phyloP scores from a whole-genome alignment of 2,113 vertebrate genomes.

The Eretmochelys imbricata region DNA sequence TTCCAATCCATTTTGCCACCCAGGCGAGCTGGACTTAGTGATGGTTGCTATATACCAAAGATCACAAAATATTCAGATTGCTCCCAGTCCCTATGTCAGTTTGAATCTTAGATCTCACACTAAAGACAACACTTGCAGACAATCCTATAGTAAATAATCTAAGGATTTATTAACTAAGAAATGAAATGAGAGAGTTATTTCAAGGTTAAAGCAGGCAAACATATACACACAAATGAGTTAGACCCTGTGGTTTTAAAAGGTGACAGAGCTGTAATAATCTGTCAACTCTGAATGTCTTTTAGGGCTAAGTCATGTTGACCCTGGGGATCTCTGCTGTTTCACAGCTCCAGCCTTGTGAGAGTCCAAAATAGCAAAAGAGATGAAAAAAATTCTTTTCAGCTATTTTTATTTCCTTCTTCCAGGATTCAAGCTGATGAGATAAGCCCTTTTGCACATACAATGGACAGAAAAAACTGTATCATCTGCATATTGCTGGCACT shows the following conservation, averaged over 20 bases:
- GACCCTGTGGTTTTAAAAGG: not conserved
- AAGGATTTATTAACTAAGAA: not conserved
- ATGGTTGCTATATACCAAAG: not conserved
- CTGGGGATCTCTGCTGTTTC: not conserved
- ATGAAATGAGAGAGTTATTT: not conserved
- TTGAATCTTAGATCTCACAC: not conserved
- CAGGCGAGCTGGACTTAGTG: not conserved
- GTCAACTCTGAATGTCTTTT: not conserved
- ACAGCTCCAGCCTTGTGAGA: not conserved
- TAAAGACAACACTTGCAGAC: not conserved
- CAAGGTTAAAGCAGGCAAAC: not conserved
- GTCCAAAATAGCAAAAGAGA: not conserved
- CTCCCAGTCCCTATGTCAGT: not conserved
- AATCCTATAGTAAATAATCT: not conserved
- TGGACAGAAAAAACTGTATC: not conserved
- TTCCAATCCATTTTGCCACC: too few relatives aligned
- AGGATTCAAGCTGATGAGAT: too few relatives aligned
- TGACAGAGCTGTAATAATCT: not conserved
- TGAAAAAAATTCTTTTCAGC: not conserved
- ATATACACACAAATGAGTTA: not conserved
- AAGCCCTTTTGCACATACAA: too few relatives aligned
- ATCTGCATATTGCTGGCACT: not conserved
- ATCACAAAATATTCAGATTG: not conserved
- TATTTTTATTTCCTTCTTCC: too few relatives aligned
- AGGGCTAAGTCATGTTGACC: not conserved